Evolutionary conservation across 2,797 vertebrate genomes (phyloP), one percentile per base, ranked within the genome.

Genomic region (Gymnothorax javanicus): DNA sequence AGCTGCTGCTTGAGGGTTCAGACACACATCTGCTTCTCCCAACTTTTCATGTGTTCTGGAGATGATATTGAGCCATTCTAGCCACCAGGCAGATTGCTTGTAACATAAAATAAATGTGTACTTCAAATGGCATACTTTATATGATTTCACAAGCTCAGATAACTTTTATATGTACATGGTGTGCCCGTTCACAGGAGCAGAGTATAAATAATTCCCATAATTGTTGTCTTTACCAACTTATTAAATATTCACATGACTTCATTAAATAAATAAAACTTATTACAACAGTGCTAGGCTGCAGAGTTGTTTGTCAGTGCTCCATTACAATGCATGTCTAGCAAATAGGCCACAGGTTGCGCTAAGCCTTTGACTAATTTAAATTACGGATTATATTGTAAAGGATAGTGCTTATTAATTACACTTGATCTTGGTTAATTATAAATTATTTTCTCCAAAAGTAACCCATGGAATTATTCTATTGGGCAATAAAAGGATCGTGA

Each of bases 191-290:
- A 25, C 50, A 13, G 77, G 23, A 23, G 52, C 52, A 81, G 77
- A 9, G 77, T 56, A 81, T 81, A 56, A 54, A 81, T 81, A 56
- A 20, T 56, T 81, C 12, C 56, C 17, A 56, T 81, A 81, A 56
- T 81, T 81, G 56, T 6, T 81, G 77, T 81, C 77, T 81, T 81
- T 81, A 9, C 15, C 52, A 23, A 23, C 20, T 56, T 33, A 81
- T 81, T 56, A 81, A 81, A 23, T 81, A 81, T 81, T 81, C 54
- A 56, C 50, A 81, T 56, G 77, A 52, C n/a, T 81, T 81, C 54
- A 81, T 81, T 56, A 7, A 81, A 81, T 81, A 20, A 54, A n/a
- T 56, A 81, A 4, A 77, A 33, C 9, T 77, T 50, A 50, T 15
- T 77, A 50, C 50, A 20, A 77, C 73, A 77, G 43, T 15, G 43